Conservation (phyloP, 1,140 invertebrate species). For the Lucilia sericata region DNA sequence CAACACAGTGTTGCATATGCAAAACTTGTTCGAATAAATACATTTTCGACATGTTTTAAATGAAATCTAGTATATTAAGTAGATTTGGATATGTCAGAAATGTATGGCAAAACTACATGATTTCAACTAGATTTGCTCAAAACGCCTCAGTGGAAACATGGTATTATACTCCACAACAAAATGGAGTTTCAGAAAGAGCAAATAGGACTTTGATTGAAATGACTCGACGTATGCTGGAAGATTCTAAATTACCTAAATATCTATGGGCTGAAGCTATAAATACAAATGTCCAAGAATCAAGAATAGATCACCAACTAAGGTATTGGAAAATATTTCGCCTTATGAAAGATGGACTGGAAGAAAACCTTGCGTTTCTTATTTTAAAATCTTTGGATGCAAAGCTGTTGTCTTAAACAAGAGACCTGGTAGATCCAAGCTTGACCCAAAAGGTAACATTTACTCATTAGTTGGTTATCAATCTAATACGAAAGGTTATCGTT, state of each 20-base stretch:
- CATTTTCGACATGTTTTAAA: too few species aligned
- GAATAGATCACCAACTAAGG: conserved; percentile 62
- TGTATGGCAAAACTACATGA: too few species aligned
- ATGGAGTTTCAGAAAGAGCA: conserved; percentile 54
- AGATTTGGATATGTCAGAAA: too few species aligned
- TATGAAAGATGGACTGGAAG: too few species aligned
- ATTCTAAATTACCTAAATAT: conserved; percentile 54
- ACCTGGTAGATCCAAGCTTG: conserved; percentile 46
- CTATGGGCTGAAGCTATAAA: conserved; percentile 68
- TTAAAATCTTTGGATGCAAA: conserved; percentile 56
- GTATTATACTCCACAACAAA: conserved; percentile 59
- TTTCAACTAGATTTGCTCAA: too few species aligned
- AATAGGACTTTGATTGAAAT: conserved; percentile 66
- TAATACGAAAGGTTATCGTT: conserved; percentile 55
- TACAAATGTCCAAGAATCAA: conserved; percentile 63
- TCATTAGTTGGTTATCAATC: conserved; percentile 54
- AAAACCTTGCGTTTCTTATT: conserved; percentile 48
- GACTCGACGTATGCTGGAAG: conserved; percentile 61
- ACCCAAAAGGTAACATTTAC: conserved; percentile 49
- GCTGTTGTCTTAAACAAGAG: conserved; percentile 55
- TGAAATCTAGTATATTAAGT: too few species aligned
- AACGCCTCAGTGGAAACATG: too few species aligned
- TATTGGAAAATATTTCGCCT: conserved; percentile 55
- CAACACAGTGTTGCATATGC: too few species aligned
- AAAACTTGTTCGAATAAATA: too few species aligned